A percentile compares a stretch with the other conserved stretches of the same genome.
These are phyloP conservation scores for Nothocercus nigrocapillus DNA, from an alignment of 2,113 vertebrate genomes.

Conservation along the genomic window DNA sequence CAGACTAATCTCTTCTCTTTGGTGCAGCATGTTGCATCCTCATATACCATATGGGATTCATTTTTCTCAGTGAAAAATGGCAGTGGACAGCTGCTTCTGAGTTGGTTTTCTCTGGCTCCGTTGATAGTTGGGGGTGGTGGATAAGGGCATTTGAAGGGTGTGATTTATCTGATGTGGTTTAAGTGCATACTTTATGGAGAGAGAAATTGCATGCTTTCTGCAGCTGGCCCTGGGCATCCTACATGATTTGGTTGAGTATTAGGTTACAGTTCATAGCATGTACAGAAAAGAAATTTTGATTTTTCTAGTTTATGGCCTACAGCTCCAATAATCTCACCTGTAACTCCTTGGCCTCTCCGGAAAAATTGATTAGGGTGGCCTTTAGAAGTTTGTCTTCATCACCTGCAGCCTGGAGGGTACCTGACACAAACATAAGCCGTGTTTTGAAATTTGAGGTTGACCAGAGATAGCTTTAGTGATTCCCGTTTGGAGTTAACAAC, in stretches of 20 bases:
- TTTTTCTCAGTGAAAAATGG: too few species aligned
- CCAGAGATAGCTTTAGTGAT: background rate
- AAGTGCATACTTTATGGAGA: slow-evolving; percentile 7
- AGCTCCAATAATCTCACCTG: background rate
- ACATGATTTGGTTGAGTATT: background rate
- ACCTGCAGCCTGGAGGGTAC: background rate
- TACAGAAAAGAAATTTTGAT: background rate
- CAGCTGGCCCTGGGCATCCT: background rate
- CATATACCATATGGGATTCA: background rate
- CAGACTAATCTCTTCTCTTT: background rate
- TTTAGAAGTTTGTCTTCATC: background rate
- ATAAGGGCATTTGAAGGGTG: background rate
- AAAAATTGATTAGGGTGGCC: background rate
- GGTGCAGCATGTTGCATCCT: background rate
- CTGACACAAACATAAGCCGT: background rate
- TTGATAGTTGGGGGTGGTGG: background rate
- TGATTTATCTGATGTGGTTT: slow-evolving; percentile 50
- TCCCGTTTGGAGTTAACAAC: background rate
- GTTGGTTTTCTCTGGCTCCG: background rate
- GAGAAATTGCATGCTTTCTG: background rate
- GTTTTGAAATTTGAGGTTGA: background rate
- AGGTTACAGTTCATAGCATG: background rate
- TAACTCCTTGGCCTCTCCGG: background rate
- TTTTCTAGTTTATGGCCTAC: background rate
- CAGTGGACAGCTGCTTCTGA: background rate